phyloP scores from a whole-genome alignment of 1,140 invertebrate genomes.

The Thaumetopoea pityocampa region DNA sequence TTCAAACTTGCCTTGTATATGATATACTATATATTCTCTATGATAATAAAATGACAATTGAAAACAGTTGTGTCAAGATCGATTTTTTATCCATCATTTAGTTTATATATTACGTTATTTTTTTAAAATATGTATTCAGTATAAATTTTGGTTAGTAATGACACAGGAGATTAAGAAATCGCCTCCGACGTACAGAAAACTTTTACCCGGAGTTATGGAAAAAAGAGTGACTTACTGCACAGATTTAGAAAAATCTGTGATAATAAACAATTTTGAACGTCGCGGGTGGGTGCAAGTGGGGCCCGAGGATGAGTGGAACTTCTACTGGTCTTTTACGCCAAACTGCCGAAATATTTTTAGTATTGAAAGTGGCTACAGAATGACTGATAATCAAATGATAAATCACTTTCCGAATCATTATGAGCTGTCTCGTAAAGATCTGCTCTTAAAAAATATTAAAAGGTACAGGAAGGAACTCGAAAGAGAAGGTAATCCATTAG shows the following conservation, averaged over 20 bases:
- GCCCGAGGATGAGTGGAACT: constrained; percentile 97
- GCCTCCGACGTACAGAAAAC: too few relatives aligned
- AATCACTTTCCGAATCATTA: constrained; percentile 97
- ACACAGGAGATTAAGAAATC: too few relatives aligned
- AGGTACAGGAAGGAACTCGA: constrained; percentile 93
- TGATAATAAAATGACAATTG: too few relatives aligned
- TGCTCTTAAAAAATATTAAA: constrained; percentile 97
- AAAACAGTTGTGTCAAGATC: too few relatives aligned
- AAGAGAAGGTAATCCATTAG: constrained; percentile 82
- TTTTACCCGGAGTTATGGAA: too few relatives aligned
- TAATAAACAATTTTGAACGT: constrained; percentile 95
- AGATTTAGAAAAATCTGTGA: constrained; percentile 96
- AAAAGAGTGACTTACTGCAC: constrained; percentile 88
- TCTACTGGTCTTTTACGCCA: constrained; percentile 95
- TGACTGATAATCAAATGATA: constrained; percentile 93
- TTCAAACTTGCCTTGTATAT: too few relatives aligned
- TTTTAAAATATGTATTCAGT: too few relatives aligned
- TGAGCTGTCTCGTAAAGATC: constrained; percentile 94
- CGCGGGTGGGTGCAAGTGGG: constrained; percentile 93
- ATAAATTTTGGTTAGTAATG: too few relatives aligned
- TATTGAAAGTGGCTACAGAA: constrained; percentile 93
- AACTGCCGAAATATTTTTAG: constrained; percentile 94
- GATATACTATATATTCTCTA: too few relatives aligned
- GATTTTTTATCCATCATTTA: too few relatives aligned
- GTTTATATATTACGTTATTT: too few relatives aligned